Conservation (phyloP, 2,113 vertebrate species). For the Camelus dromedarius region DNA sequence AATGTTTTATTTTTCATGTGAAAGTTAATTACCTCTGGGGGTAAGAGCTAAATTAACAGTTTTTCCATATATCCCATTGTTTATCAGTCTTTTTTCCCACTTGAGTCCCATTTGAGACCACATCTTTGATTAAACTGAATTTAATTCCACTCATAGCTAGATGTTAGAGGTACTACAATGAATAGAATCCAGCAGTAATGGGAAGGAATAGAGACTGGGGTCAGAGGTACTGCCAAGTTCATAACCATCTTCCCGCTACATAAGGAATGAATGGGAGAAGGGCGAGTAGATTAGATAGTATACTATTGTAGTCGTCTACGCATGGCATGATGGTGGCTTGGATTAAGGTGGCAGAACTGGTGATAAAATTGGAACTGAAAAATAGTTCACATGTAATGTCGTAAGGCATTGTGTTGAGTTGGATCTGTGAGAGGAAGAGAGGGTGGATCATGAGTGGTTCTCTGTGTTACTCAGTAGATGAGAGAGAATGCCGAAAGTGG, state of each 20-base stretch:
- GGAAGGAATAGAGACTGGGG: neutral
- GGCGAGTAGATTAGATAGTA: neutral
- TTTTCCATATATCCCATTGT: neutral
- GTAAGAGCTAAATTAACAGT: neutral
- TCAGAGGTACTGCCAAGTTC: neutral
- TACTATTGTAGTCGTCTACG: neutral
- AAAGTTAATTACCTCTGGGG: neutral
- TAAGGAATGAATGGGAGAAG: neutral
- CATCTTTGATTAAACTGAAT: conserved; percentile 3
- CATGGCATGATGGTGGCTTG: neutral
- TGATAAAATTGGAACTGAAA: neutral
- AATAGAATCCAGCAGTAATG: neutral
- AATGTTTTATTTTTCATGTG: neutral
- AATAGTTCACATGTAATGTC: neutral
- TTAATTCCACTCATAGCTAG: neutral
- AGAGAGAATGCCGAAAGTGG: neutral
- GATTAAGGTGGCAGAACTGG: neutral
- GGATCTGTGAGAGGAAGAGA: neutral
- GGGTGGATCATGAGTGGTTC: neutral
- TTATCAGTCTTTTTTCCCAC: neutral
- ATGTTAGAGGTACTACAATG: neutral
- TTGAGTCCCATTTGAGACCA: neutral
- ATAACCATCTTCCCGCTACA: neutral
- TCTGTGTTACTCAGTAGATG: neutral
- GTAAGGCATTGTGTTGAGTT: neutral